A percentile compares a stretch with the other conserved stretches of the same genome.
phyloP scores from a whole-genome alignment of 2,113 vertebrate genomes.

The Paradoxurus hermaphroditus region DNA sequence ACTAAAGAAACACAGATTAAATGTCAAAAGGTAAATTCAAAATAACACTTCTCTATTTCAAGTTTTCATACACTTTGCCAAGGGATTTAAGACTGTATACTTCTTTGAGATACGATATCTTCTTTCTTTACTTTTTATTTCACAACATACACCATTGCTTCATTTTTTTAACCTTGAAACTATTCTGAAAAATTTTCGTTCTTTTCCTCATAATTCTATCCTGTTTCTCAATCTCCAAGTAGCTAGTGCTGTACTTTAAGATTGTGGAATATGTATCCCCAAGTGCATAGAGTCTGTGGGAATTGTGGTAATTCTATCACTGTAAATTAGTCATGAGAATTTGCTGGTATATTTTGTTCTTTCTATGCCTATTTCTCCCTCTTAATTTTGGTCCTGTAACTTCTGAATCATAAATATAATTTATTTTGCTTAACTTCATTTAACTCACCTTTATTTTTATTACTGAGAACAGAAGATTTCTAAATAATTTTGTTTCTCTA shows the following conservation, averaged over 20 bases:
- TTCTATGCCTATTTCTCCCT: neutral
- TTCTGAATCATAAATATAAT: neutral
- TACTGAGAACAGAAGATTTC: neutral
- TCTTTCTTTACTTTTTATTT: neutral
- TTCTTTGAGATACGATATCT: neutral
- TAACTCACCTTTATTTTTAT: neutral
- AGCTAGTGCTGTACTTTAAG: neutral
- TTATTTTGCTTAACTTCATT: neutral
- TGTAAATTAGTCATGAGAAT: slow-evolving; percentile 1
- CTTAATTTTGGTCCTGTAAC: neutral
- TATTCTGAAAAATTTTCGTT: neutral
- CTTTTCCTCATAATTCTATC: neutral
- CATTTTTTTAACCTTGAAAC: neutral
- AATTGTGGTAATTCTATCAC: neutral
- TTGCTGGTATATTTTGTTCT: neutral
- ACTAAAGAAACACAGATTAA: neutral
- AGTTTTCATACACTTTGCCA: neutral
- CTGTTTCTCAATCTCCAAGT: neutral
- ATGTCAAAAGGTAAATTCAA: neutral
- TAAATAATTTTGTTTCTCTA: neutral
- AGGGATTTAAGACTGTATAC: neutral
- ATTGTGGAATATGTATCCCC: neutral
- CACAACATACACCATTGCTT: neutral
- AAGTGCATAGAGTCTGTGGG: neutral
- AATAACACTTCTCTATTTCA: slow-evolving; percentile 4